These are phyloP conservation scores for Alsophila aescularia DNA, from an alignment of 2,888 invertebrate species.

Conservation along the genomic window DNA sequence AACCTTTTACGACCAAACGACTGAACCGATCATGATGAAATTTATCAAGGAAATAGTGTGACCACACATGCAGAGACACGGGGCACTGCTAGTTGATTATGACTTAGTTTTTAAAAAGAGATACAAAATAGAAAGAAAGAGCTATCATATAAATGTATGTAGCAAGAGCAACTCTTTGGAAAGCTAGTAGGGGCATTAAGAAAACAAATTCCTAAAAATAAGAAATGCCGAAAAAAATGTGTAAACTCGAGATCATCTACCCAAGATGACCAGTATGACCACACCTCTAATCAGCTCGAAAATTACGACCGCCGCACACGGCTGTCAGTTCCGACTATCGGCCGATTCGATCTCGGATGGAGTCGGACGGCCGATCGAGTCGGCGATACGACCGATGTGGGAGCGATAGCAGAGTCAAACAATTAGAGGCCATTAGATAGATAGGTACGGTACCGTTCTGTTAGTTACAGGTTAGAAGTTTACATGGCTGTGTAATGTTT, in stretches of 20 bases:
- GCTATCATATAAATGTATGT: no score
- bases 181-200: no score
- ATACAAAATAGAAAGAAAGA: no score
- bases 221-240: not conserved
- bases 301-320: slow-evolving; percentile 21
- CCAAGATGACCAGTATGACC: not conserved
- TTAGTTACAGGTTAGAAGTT: slow-evolving; percentile 31
- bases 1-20: no score
- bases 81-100: no score
- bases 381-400: slow-evolving; percentile 36
- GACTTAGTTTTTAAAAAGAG: no score
- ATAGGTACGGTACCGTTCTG: slow-evolving; percentile 65
- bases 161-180: no score
- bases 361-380: slow-evolving; percentile 29
- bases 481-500: slow-evolving; percentile 47
- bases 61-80: no score
- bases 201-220: no score
- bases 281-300: slow-evolving; percentile 20
- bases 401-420: slow-evolving; percentile 58
- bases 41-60: no score
- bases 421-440: slow-evolving; percentile 78
- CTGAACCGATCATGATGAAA: no score
- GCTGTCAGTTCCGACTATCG: slow-evolving; percentile 19
- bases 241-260: not conserved
- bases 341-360: slow-evolving; percentile 29